Conservation (phyloP, 2,888 invertebrate species). For the Cetonia aurata region DNA sequence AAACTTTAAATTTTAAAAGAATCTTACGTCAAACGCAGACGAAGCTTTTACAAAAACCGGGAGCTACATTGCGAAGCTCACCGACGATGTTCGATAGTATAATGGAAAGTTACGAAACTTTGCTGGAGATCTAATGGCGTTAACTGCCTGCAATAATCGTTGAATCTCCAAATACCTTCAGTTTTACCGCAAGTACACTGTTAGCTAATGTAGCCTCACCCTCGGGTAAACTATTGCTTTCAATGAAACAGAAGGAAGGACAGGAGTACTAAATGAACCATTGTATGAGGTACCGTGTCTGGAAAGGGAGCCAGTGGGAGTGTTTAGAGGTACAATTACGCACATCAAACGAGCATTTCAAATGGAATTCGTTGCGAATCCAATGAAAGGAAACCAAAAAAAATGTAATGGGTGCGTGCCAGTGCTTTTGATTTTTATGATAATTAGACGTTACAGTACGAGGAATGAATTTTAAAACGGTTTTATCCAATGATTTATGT, state of each 20-base stretch:
- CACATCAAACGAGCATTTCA: constrained; percentile 20
- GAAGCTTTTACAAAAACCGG: constrained; percentile 11
- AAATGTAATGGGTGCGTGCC: constrained; percentile 1
- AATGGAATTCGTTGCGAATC: constrained; percentile 22
- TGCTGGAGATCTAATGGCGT: constrained; percentile 21
- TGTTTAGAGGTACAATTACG: constrained; percentile 28
- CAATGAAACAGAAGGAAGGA: constrained; percentile 13
- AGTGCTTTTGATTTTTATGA: background rate
- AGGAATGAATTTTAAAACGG: background rate
- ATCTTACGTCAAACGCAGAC: background rate
- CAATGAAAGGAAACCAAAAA: background rate
- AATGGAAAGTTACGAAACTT: constrained; percentile 23
- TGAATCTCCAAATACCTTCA: constrained; percentile 26
- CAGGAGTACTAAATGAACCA: constrained; percentile 28
- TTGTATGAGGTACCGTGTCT: constrained; percentile 1
- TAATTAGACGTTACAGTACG: background rate
- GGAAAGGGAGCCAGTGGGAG: constrained; percentile 23
- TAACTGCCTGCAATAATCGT: constrained; percentile 39
- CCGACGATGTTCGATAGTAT: background rate
- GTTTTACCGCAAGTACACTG: constrained; percentile 20
- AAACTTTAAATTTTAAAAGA: constrained; percentile 29
- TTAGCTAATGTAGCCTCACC: constrained; percentile 35
- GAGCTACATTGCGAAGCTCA: constrained; percentile 3
- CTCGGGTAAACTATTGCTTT: constrained; percentile 15
- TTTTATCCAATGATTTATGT: background rate